These are phyloP conservation scores for Tringa solitaria DNA, from an alignment of 2,113 vertebrate genomes.

Conservation along the genomic window DNA sequence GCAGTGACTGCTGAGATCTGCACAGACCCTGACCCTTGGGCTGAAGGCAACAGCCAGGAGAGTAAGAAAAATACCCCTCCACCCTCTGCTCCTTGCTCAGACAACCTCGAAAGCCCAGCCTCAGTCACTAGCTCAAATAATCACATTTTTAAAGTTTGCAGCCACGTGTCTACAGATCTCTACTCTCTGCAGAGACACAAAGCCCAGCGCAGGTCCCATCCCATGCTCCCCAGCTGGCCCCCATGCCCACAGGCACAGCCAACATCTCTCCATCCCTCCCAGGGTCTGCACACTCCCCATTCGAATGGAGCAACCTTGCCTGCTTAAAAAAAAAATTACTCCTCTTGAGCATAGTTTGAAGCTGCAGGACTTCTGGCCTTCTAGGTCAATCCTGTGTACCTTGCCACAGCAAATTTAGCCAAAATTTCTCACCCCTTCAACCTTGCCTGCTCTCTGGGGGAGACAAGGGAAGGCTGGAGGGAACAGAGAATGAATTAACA, in stretches of 20 bases:
- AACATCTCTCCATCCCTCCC: not conserved
- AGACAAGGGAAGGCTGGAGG: not conserved
- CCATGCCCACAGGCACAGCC: fast-evolving
- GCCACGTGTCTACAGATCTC: not conserved
- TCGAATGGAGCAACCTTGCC: not conserved
- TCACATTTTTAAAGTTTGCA: not conserved
- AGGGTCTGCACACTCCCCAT: not conserved
- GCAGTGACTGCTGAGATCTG: not conserved
- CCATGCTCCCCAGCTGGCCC: not conserved
- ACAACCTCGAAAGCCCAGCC: not conserved
- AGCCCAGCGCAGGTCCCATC: not conserved
- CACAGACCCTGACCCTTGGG: not conserved
- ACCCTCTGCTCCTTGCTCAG: not conserved
- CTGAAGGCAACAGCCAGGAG: not conserved
- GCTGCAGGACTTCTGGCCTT: not conserved
- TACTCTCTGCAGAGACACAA: not conserved
- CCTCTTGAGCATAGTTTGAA: not conserved
- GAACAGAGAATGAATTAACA: not conserved
- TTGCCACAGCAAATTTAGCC: not conserved
- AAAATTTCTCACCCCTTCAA: not conserved
- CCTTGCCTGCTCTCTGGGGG: not conserved
- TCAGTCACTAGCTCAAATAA: not conserved
- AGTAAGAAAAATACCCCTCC: not conserved
- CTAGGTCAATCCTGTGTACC: not conserved
- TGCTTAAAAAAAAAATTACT: not conserved